Percentiles rank a stretch among this genome's conserved stretches.
phyloP scores from a whole-genome alignment of 2,113 vertebrate species.

The Bos indicus region DNA sequence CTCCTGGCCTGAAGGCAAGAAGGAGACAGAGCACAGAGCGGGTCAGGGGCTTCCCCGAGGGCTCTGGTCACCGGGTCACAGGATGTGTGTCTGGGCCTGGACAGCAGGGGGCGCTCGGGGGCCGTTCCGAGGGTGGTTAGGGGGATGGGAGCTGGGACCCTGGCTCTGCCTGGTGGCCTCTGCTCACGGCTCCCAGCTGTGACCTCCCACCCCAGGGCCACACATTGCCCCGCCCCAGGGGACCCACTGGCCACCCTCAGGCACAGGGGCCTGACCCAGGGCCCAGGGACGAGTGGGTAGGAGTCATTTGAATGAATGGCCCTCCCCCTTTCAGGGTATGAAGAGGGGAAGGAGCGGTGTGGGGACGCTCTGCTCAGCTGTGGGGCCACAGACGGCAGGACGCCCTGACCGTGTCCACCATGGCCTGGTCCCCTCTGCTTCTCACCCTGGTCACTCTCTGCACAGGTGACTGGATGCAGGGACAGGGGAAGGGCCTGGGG shows the following conservation, averaged over 20 bases:
- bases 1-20: not conserved
- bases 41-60: not conserved
- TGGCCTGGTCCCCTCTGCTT: not conserved
- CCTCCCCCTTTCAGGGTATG: not conserved
- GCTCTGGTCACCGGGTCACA: not conserved
- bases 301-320: not conserved
- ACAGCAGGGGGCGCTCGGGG: fast-evolving
- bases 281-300: fast-evolving
- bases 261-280: fast-evolving
- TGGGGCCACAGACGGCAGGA: not conserved
- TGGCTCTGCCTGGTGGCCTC: not conserved
- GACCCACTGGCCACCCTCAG: not conserved
- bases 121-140: fast-evolving
- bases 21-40: not conserved
- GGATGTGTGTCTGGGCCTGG: not conserved
- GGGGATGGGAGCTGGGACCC: not conserved
- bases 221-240: too few relatives aligned
- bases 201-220: fast-evolving
- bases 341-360: not conserved
- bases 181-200: not conserved
- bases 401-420: fast-evolving
- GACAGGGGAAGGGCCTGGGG: fast-evolving
- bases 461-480: fast-evolving
- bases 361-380: not conserved
- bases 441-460: not conserved